phyloP scores from a whole-genome alignment of 1,140 invertebrate genomes.

The Drosophila yakuba region DNA sequence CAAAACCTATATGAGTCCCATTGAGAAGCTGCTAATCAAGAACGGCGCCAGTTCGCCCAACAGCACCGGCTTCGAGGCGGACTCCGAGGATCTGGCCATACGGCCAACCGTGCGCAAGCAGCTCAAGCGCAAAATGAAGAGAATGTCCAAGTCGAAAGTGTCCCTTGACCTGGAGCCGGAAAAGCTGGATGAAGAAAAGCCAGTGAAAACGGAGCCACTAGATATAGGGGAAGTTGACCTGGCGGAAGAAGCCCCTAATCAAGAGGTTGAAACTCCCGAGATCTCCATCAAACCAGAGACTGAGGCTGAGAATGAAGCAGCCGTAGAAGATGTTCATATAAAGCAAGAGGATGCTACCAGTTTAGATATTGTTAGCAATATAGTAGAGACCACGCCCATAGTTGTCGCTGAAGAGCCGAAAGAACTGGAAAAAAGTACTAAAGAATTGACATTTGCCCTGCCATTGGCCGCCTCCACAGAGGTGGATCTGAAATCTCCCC shows the following conservation, averaged over 20 bases:
- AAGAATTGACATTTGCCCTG: constrained; percentile 24
- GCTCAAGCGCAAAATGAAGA: constrained; percentile 61
- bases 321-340: not conserved
- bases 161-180: not conserved
- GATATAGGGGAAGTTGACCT: not conserved
- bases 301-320: constrained; percentile 20
- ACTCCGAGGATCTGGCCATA: constrained; percentile 48
- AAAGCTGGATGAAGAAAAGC: not conserved
- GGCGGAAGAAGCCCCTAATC: not conserved
- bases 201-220: not conserved
- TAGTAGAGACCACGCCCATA: not conserved
- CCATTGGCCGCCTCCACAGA: constrained; percentile 43
- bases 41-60: constrained; percentile 67
- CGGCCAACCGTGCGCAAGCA: constrained; percentile 29
- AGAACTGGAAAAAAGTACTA: constrained; percentile 5
- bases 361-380: not conserved
- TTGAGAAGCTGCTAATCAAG: constrained; percentile 65
- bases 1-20: constrained; percentile 56
- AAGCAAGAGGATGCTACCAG: not conserved
- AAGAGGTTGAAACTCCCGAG: not conserved
- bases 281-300: constrained; percentile 22
- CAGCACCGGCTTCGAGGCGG: constrained; percentile 66
- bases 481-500: constrained; percentile 41
- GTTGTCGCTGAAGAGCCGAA: constrained; percentile 1
- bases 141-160: constrained; percentile 37